Evolutionary conservation across 35 echinoderm and acorn worm genomes (phyloP), one percentile per base, ranked within the genome.

Genomic region (Strongylocentrotus purpuratus): DNA sequence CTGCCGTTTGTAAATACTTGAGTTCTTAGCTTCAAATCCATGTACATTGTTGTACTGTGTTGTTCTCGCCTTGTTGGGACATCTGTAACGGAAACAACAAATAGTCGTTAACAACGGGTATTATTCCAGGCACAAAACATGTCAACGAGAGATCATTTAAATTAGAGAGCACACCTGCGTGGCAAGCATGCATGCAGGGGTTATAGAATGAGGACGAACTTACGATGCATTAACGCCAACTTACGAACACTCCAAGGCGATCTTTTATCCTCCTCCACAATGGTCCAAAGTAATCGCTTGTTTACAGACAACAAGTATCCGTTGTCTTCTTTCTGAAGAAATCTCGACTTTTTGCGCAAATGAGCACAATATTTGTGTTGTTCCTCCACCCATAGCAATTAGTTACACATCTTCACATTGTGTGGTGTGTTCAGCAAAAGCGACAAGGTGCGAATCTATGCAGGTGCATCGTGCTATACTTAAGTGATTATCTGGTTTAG

Each of bases 1-100:
- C 65, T 78, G 65, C 20, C 65, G 20, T 78, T 78, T 78, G 65
- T 78, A 78, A 78, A 78, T 78, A 78, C 65, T 78, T 78, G 22
- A 78, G 65, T 28, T 28, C 22, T 78, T 22, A n/a, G 61, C 61
- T 70, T 70, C 17, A 70, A 70, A 70, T 70, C 61, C 61, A 18
- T 70, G 18, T 70, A 70, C 61, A 70, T 70, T 88, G 32, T 33
- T 88, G 87, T 88, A 88, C 45, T 45, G 12, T 89, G 33, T 89
- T 89, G 87, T 89, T 89, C 45, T 22, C 12, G 32, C 33, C 87
- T 89, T 89, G 87, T 89, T 89, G 87, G 33, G n/a, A 89, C 87
- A 89, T 89, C 87, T 89, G 87, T 89, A 89, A 89, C 87, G 87
- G 87, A 89, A 33, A 89, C 87, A 46, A 15, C 87, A 89, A 89